A percentile compares a stretch with the other conserved stretches of the same genome.
phyloP scores from a whole-genome alignment of 2,888 invertebrate genomes.

The Scaptomyza flava region DNA sequence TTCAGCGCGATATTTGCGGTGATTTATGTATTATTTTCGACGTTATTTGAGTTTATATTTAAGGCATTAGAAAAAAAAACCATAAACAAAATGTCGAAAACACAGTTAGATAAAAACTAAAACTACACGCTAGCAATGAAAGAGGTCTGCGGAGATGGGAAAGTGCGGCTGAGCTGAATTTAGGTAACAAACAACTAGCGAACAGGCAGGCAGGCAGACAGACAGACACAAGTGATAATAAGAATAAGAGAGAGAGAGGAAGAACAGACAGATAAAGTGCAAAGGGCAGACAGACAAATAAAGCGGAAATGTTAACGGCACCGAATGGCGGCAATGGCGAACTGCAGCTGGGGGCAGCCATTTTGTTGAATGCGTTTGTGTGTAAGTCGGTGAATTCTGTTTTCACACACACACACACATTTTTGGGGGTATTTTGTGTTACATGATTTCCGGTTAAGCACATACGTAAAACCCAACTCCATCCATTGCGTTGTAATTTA shows the following conservation, averaged over 20 bases:
- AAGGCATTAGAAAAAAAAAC: constrained; percentile 66
- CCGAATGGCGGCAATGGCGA: constrained; percentile 68
- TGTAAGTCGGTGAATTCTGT: too few relatives aligned
- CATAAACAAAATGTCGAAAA: constrained; percentile 34
- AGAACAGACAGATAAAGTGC: constrained; percentile 50
- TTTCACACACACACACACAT: background rate
- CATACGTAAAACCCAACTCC: constrained; percentile 26
- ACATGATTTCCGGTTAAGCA: constrained; percentile 70
- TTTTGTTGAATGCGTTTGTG: constrained; percentile 33
- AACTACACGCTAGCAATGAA: constrained; percentile 43
- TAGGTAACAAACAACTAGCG: constrained; percentile 57
- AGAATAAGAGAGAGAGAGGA: constrained; percentile 1
- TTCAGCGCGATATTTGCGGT: constrained; percentile 70
- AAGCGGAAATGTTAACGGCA: constrained; percentile 79
- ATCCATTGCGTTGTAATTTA: constrained; percentile 62
- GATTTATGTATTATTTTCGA: constrained; percentile 74
- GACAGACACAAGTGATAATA: constrained; percentile 11
- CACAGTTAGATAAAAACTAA: constrained; percentile 57
- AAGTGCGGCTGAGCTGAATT: constrained; percentile 29
- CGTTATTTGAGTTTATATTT: constrained; percentile 78
- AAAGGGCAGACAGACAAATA: constrained; percentile 66
- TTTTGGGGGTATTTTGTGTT: constrained; percentile 56
- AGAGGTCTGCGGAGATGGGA: background rate
- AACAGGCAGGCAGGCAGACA: constrained; percentile 36
- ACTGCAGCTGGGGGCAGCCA: constrained; percentile 56